A percentile compares a stretch with the other conserved stretches of the same genome.
These are phyloP conservation scores for Chrysocyon brachyurus DNA, from an alignment of 2,797 vertebrate species.

Conservation along the genomic window DNA sequence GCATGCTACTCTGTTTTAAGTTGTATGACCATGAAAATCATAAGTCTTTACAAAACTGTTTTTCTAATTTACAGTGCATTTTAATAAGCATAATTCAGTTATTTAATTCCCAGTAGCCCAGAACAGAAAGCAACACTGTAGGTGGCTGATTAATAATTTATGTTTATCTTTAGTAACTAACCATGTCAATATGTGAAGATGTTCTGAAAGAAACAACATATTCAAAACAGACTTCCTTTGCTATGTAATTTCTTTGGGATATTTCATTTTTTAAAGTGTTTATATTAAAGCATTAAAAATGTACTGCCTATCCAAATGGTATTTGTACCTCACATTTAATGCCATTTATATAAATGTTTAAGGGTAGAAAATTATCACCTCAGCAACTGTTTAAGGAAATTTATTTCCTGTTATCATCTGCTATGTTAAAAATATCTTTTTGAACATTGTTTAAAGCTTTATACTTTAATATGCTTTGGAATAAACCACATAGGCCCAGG, in stretches of 20 bases:
- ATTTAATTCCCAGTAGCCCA: constrained; percentile 60
- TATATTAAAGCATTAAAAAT: constrained; percentile 52
- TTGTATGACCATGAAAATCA: constrained; percentile 76
- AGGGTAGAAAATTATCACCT: not conserved
- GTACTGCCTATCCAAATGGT: not conserved
- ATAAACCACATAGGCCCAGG: not conserved
- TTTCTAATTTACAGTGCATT: constrained; percentile 77
- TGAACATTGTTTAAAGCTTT: constrained; percentile 10
- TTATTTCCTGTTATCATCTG: not conserved
- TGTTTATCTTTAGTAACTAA: constrained; percentile 76
- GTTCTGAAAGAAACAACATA: constrained; percentile 62
- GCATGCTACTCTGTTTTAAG: not conserved
- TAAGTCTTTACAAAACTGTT: constrained; percentile 64
- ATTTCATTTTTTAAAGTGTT: constrained; percentile 73
- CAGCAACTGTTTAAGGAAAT: not conserved
- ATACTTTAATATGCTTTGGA: not conserved
- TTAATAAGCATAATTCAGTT: constrained; percentile 70
- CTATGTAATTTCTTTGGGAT: constrained; percentile 46
- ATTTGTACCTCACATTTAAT: constrained; percentile 19
- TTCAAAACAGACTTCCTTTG: constrained; percentile 69
- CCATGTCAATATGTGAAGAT: constrained; percentile 59
- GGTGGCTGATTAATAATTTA: constrained; percentile 72
- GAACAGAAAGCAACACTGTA: constrained; percentile 62
- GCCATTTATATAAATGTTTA: constrained; percentile 31
- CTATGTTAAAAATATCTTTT: not conserved